Evolutionary conservation across 2,113 vertebrate genomes (phyloP).

Genomic region (Rhipidura dahli): DNA sequence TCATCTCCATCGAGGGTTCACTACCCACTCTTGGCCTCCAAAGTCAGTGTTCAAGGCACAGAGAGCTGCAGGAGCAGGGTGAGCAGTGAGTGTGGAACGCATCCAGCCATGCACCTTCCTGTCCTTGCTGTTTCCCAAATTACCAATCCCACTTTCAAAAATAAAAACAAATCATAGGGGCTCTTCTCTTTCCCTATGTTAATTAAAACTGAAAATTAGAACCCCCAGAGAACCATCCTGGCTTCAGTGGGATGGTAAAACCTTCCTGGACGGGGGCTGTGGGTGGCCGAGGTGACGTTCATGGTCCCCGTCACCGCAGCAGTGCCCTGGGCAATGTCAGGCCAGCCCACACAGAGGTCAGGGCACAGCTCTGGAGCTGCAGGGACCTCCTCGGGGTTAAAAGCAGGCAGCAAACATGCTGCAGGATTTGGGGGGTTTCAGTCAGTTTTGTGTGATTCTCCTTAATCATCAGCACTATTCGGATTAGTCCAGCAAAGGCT

Average conservation of each 20-base stretch:
- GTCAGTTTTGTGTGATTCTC: neutral
- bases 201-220: conserved; percentile 3
- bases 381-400: neutral
- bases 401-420: neutral
- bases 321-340: rapidly evolving
- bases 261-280: neutral
- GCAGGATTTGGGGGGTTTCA: neutral
- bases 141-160: neutral
- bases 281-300: rapidly evolving
- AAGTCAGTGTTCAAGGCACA: neutral
- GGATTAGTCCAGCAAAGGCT: neutral
- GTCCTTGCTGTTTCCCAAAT: neutral
- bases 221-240: neutral
- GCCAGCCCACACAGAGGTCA: neutral
- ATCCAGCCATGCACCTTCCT: neutral
- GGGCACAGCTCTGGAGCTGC: neutral
- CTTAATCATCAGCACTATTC: rapidly evolving
- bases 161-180: neutral
- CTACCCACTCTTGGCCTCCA: rapidly evolving
- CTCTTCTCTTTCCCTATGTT: neutral
- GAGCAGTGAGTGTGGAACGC: neutral
- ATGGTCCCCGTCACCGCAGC: rapidly evolving
- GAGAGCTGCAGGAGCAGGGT: neutral
- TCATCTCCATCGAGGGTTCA: rapidly evolving
- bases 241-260: neutral